Conservation (phyloP, 1,140 invertebrate species). For the Eufriesea mexicana region DNA sequence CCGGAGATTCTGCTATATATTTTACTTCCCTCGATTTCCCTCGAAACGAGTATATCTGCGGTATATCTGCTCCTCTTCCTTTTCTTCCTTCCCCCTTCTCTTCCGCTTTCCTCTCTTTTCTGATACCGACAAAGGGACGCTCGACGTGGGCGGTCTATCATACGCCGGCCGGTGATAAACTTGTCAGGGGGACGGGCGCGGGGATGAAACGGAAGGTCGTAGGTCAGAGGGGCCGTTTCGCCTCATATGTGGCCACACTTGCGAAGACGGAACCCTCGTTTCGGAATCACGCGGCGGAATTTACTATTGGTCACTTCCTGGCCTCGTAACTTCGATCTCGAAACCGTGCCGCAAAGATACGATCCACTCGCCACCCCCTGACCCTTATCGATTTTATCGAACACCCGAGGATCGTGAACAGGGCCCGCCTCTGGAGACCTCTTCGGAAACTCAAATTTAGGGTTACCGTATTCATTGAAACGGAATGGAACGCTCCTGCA, state of each 20-base stretch:
- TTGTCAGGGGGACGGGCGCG: constrained; percentile 1
- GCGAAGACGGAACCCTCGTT: constrained; percentile 31
- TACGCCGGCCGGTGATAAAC: constrained; percentile 40
- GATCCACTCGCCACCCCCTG: background rate
- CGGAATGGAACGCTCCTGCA: background rate
- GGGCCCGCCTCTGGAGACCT: background rate
- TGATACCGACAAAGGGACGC: constrained; percentile 9
- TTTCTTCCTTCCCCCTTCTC: background rate
- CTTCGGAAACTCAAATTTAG: constrained; percentile 22
- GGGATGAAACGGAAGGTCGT: constrained; percentile 10
- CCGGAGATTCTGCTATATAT: background rate
- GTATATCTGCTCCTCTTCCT: background rate
- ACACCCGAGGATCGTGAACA: background rate
- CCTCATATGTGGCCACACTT: constrained; percentile 44
- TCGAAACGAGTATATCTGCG: background rate
- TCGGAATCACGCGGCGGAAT: constrained; percentile 54
- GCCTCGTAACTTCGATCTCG: constrained; percentile 9
- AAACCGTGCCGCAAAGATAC: background rate
- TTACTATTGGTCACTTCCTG: constrained; percentile 61
- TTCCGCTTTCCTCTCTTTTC: too few species aligned
- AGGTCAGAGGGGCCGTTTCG: constrained; percentile 34
- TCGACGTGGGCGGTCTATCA: constrained; percentile 1
- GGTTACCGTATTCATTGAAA: constrained; percentile 15
- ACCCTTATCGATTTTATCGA: constrained; percentile 25
- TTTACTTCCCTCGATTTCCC: background rate